Evolutionary conservation across 1,140 invertebrate genomes (phyloP).

Genomic region (Bursaphelenchus mucronatus): DNA sequence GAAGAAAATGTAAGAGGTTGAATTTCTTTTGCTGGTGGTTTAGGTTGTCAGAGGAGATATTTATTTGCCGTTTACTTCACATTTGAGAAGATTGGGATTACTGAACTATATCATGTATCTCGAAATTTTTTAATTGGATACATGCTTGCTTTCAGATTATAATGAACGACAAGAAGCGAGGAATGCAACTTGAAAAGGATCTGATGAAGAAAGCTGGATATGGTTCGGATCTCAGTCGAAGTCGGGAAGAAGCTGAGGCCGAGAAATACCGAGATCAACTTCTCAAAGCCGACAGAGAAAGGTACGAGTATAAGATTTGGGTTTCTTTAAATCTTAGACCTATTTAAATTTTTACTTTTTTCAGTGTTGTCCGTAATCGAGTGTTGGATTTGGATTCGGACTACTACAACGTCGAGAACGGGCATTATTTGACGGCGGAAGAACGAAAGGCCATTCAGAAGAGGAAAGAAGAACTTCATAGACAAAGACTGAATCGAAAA

Average conservation of each 20-base stretch:
- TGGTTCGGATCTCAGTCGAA: constrained; percentile 20
- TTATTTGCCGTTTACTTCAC: not conserved
- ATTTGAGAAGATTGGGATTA: not conserved
- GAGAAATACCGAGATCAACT: constrained; percentile 43
- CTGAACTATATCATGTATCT: not conserved
- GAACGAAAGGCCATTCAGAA: constrained; percentile 66
- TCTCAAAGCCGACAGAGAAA: constrained; percentile 40
- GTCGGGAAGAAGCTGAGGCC: constrained; percentile 19
- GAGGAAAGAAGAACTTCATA: constrained; percentile 50
- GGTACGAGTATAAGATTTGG: constrained; percentile 5
- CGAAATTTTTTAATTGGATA: not conserved
- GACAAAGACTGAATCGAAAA: constrained; percentile 25
- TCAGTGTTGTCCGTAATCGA: constrained; percentile 38
- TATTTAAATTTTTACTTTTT: constrained; percentile 14
- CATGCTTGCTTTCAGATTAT: constrained; percentile 16
- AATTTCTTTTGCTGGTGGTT: not conserved
- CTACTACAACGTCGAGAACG: constrained; percentile 48
- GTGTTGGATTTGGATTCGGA: constrained; percentile 52
- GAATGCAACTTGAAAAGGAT: constrained; percentile 2
- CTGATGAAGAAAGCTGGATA: constrained; percentile 7
- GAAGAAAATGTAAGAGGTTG: constrained; percentile 43
- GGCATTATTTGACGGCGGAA: constrained; percentile 45
- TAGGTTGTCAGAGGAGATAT: not conserved
- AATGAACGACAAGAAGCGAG: constrained; percentile 15
- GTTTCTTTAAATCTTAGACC: constrained; percentile 19